Conservation (phyloP, 2,888 invertebrate genomes). For the Drosophila rubida region DNA sequence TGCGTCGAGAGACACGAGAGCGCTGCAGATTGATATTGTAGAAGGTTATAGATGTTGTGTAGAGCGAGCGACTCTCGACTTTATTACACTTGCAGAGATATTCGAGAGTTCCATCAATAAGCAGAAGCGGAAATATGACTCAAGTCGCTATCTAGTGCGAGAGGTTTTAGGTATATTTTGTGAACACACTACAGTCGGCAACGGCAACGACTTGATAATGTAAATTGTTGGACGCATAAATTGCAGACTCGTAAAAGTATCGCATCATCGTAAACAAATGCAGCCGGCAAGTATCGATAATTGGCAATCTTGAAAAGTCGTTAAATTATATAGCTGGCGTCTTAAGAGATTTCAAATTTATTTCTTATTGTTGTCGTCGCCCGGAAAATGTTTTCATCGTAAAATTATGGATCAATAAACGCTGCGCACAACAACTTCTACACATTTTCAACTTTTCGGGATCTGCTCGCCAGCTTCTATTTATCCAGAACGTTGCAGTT, state of each 20-base stretch:
- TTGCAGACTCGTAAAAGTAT: slow-evolving; percentile 30
- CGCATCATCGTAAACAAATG: slow-evolving; percentile 22
- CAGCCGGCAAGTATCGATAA: slow-evolving; percentile 13
- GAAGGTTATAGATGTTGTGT: neutral
- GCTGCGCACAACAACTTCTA: neutral
- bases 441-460: neutral
- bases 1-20: slow-evolving; percentile 8
- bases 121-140: slow-evolving; percentile 35
- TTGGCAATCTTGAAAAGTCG: slow-evolving; percentile 38
- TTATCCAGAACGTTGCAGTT: neutral
- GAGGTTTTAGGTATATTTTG: neutral
- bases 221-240: slow-evolving; percentile 32
- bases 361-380: neutral
- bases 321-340: slow-evolving; percentile 21
- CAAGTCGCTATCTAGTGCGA: slow-evolving; percentile 31
- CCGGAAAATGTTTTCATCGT: slow-evolving; percentile 9
- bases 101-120: slow-evolving; percentile 27
- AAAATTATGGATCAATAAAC: slow-evolving; percentile 9
- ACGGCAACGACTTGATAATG: slow-evolving; percentile 25
- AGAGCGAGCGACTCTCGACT: slow-evolving; percentile 7
- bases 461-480: neutral
- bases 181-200: slow-evolving; percentile 2
- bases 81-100: slow-evolving; percentile 36
- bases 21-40: slow-evolving; percentile 22
- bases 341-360: slow-evolving; percentile 6